phyloP scores from a whole-genome alignment of 2,888 invertebrate genomes.

The Volucella inflata region DNA sequence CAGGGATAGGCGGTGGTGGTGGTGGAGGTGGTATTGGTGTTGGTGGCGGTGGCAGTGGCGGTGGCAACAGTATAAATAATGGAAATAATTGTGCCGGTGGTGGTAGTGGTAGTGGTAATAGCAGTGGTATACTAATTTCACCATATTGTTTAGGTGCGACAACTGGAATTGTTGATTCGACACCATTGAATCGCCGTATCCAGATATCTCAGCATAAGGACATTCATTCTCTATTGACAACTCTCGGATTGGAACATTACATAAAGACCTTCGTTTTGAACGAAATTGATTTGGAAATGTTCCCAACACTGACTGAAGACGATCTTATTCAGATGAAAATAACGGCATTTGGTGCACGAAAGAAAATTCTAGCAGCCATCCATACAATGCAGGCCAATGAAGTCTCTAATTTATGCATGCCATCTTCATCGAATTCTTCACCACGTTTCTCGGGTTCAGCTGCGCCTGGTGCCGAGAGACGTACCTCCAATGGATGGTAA shows the following conservation, averaged over 20 bases:
- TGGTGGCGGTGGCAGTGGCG: slow-evolving; percentile 42
- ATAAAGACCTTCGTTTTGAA: slow-evolving; percentile 92
- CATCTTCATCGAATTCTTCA: slow-evolving; percentile 83
- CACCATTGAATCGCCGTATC: slow-evolving; percentile 80
- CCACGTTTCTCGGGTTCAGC: slow-evolving; percentile 87
- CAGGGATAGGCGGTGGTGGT: slow-evolving; percentile 12
- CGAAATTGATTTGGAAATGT: slow-evolving; percentile 95
- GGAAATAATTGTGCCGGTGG: slow-evolving; percentile 11
- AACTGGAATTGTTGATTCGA: slow-evolving; percentile 81
- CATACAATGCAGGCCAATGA: slow-evolving; percentile 81
- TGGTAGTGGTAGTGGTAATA: slow-evolving; percentile 50
- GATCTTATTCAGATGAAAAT: slow-evolving; percentile 95
- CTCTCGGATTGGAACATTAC: slow-evolving; percentile 88
- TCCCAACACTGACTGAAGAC: slow-evolving; percentile 94
- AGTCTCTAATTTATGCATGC: slow-evolving; percentile 79
- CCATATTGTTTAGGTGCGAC: slow-evolving; percentile 81
- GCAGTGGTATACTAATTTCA: slow-evolving; percentile 72
- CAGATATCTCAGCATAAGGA: slow-evolving; percentile 83
- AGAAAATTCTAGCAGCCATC: slow-evolving; percentile 95
- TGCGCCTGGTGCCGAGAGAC: slow-evolving; percentile 89
- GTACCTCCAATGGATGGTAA: slow-evolving; percentile 83
- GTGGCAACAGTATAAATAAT: slow-evolving; percentile 7
- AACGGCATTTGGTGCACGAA: slow-evolving; percentile 94
- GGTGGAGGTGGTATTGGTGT: slow-evolving; percentile 60
- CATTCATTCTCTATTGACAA: slow-evolving; percentile 84